A percentile compares a stretch with the other conserved stretches of the same genome.
Evolutionary conservation across 2,888 invertebrate genomes (phyloP).

Genomic region (Stenoptilia bipunctidactyla): DNA sequence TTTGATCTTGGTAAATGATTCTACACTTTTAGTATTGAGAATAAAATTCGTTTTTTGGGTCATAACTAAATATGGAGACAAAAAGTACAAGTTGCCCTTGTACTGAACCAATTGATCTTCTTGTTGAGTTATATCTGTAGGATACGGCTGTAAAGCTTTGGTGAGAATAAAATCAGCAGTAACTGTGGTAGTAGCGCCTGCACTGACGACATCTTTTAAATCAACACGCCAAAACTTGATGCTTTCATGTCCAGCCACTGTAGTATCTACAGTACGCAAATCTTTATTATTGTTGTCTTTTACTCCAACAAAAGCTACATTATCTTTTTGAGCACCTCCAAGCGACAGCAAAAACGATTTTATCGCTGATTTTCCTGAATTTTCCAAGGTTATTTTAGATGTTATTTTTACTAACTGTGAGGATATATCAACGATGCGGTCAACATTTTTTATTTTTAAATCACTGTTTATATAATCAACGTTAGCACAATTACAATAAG

Average conservation of each 20-base stretch:
- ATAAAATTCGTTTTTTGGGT: conserved; percentile 87
- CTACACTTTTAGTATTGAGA: conserved; percentile 83
- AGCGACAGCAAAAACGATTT: conserved; percentile 79
- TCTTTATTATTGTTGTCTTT: conserved; percentile 74
- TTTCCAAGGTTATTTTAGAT: conserved; percentile 85
- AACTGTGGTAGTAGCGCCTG: conserved; percentile 70
- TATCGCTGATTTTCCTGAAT: conserved; percentile 80
- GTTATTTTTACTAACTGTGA: conserved; percentile 90
- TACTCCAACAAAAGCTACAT: conserved; percentile 82
- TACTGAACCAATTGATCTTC: conserved; percentile 95
- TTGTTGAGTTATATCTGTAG: conserved; percentile 89
- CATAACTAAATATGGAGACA: conserved; percentile 83
- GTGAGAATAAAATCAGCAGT: conserved; percentile 81
- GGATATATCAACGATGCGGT: conserved; percentile 87
- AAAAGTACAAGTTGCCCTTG: conserved; percentile 86
- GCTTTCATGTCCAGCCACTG: conserved; percentile 60
- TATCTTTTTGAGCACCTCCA: conserved; percentile 72
- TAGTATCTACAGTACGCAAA: conserved; percentile 60
- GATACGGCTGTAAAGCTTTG: conserved; percentile 85
- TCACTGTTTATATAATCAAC: conserved; percentile 67
- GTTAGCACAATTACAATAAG: conserved; percentile 37
- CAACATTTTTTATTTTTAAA: conserved; percentile 82
- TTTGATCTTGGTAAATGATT: conserved; percentile 85
- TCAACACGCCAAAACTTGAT: conserved; percentile 69
- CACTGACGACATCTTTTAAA: conserved; percentile 71